Evolutionary conservation across 2,888 invertebrate species (phyloP).

Genomic region (Panzeria rudis): DNA sequence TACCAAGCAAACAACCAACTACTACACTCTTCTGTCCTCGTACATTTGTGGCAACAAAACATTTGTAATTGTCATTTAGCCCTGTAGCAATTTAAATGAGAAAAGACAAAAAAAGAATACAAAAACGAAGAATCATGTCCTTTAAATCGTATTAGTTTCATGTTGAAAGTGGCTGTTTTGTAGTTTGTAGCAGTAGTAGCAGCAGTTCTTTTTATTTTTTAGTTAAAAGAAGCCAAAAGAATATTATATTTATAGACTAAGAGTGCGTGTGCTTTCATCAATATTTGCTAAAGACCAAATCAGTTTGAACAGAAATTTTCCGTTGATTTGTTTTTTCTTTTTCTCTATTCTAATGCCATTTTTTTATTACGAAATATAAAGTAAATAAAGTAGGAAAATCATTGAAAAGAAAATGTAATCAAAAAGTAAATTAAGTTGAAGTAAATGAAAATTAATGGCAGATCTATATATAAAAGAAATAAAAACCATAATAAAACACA

Average conservation of each 20-base stretch:
- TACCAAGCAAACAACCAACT: not conserved
- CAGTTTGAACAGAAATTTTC: conserved; percentile 53
- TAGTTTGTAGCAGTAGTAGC: conserved; percentile 9
- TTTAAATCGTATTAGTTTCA: conserved; percentile 34
- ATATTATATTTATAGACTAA: conserved; percentile 67
- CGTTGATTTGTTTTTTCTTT: conserved; percentile 2
- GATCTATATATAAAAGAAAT: not conserved
- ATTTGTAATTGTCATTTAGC: conserved; percentile 68
- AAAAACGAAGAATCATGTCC: not conserved
- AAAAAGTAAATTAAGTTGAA: conserved; percentile 47
- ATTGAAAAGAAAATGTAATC: conserved; percentile 32
- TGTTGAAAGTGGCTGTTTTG: conserved; percentile 13
- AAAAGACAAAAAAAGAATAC: not conserved
- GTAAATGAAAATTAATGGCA: conserved; percentile 13
- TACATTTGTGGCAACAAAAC: conserved; percentile 60
- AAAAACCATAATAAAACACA: not conserved
- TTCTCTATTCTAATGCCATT: conserved; percentile 15
- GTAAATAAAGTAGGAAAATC: conserved; percentile 28
- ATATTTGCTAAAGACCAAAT: conserved; percentile 66
- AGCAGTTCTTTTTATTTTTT: conserved; percentile 43
- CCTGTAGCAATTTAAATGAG: conserved; percentile 63
- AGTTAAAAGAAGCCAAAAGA: conserved; percentile 54
- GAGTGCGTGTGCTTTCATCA: conserved; percentile 65
- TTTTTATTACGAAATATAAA: conserved; percentile 59
- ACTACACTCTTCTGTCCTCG: not conserved